These are phyloP conservation scores for Chromoteleia sp. DNA, from an alignment of 2,888 invertebrate species.

Conservation along the genomic window DNA sequence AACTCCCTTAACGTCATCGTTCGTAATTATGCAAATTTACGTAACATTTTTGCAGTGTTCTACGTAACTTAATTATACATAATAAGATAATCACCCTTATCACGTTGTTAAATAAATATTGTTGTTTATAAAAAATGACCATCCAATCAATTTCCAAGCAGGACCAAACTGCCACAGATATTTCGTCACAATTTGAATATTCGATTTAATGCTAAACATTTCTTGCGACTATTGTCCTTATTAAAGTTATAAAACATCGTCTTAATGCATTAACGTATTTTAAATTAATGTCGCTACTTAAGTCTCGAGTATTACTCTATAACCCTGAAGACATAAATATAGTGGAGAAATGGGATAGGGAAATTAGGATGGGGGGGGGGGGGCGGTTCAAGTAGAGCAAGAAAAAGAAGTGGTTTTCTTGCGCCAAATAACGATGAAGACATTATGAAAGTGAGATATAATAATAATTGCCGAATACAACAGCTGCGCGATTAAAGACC, in stretches of 20 bases:
- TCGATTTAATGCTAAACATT: too few species aligned
- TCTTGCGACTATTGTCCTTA: too few species aligned
- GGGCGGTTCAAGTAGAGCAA: slow-evolving; percentile 11
- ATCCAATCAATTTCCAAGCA: too few species aligned
- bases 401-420: slow-evolving; percentile 5
- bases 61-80: too few species aligned
- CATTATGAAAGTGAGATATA: slow-evolving; percentile 6
- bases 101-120: too few species aligned
- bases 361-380: slow-evolving; percentile 19
- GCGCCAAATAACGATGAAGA: neutral
- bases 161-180: too few species aligned
- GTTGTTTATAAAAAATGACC: too few species aligned
- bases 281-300: slow-evolving; percentile 7
- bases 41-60: too few species aligned
- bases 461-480: slow-evolving; percentile 6
- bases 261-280: slow-evolving; percentile 3
- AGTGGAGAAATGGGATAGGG: slow-evolving; percentile 5
- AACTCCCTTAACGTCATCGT: too few species aligned
- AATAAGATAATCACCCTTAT: too few species aligned
- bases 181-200: too few species aligned
- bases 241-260: neutral
- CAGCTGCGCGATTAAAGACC: neutral
- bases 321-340: slow-evolving; percentile 13
- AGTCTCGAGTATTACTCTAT: slow-evolving; percentile 16
- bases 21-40: too few species aligned